phyloP scores from a whole-genome alignment of 2,113 vertebrate species.

The rat (Rattus norvegicus) region GRCr8 NC_086020.1:83724001-83724500 shows the following conservation, averaged over 20 bases:
- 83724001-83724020: neutral
- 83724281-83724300: neutral
- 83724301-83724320: neutral
- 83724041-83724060: neutral
- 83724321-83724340: neutral
- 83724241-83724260: neutral
- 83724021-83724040: neutral
- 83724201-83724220: neutral
- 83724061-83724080: neutral
- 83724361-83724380: neutral
- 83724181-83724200: neutral
- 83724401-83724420: neutral
- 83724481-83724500: neutral
- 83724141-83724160: neutral
- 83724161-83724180: neutral
- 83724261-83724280: neutral
- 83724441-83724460: neutral
- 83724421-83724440: neutral
- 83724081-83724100: neutral
- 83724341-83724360: neutral
- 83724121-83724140: neutral
- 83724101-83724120: neutral
- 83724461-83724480: neutral
- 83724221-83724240: neutral
- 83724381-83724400: neutral